Percentiles rank a stretch among this genome's conserved stretches.
phyloP scores from a whole-genome alignment of 1,140 invertebrate species.

The Chymomyza costata region DNA sequence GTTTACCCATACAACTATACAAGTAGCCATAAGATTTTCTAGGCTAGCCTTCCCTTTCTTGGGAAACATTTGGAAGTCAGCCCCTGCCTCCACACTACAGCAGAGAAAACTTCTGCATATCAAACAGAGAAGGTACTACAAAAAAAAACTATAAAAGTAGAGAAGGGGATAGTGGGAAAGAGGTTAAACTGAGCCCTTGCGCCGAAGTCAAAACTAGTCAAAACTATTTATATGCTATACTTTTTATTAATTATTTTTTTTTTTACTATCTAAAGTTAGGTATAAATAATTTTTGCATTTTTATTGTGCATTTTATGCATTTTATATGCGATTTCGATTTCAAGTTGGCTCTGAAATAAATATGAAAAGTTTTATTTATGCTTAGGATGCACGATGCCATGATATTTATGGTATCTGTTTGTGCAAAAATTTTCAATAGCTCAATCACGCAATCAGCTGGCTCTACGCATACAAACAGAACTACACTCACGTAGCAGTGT shows the following conservation, averaged over 20 bases:
- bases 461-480: slow-evolving; percentile 18
- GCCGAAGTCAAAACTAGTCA: neutral
- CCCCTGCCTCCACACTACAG: too few species aligned
- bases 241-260: slow-evolving; percentile 4
- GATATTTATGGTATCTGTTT: slow-evolving; percentile 72
- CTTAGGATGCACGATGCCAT: slow-evolving; percentile 28
- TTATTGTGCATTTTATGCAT: slow-evolving; percentile 72
- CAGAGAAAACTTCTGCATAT: too few species aligned
- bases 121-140: too few species aligned
- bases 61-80: too few species aligned
- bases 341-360: slow-evolving; percentile 68
- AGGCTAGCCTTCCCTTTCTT: too few species aligned
- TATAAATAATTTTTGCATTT: slow-evolving; percentile 72
- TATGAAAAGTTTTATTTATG: slow-evolving; percentile 73
- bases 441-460: slow-evolving; percentile 55
- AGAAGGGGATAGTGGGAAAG: too few species aligned
- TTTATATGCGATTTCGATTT: slow-evolving; percentile 56
- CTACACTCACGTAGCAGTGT: too few species aligned
- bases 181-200: too few species aligned
- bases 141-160: too few species aligned
- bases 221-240: neutral
- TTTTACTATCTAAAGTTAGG: slow-evolving; percentile 55
- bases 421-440: slow-evolving; percentile 69
- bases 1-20: too few species aligned
- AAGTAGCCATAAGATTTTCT: too few species aligned